Base-by-base conservation (phyloP, 2,113 vertebrate genomes). In the Oncorhynchus nerka region DNA sequence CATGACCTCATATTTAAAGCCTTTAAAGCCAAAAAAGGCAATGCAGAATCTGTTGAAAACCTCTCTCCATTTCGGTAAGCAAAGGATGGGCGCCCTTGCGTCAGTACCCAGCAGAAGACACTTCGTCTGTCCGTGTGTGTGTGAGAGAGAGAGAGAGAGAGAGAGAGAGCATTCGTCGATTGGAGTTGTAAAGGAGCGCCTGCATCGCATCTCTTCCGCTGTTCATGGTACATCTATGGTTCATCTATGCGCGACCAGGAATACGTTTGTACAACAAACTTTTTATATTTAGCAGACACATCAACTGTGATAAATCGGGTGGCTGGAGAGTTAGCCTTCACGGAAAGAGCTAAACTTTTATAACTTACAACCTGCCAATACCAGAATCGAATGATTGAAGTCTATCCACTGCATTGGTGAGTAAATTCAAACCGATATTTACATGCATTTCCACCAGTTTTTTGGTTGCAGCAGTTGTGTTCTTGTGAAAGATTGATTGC, bases 281-380 rank as follows among this genome's bases (percentile, higher is more conserved):
- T 55, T 19, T 19, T 5, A 19, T 12, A 30, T 16, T 8, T 12
- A n/a, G 26, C 34, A 1, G 19, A 15, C 19, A 0, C 62, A 48
- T 24, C 39, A 45, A 9, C 39, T 45, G 39, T 45, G 39, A 45
- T 45, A 11, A 45, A 15, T 55, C 51, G 51, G 51, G 51, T 55
- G 5, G 15, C 39, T 45, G 2, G 39, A 45, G 39, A 11, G 39
- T 3, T 49, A 24, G 34, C 66, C 0, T 67, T 70, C 67, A 49
- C 9, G 68, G 68, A 45, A 70, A 79, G 73, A 32, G 11, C 73
- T 39, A 70, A 88, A 89, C 87, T 90, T 89, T 86, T 81, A 9
- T 15, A 74, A 73, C 9, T 82, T 49, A 66, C 70, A 1, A 34
- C 12, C 51, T 55, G 15, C 51, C 51, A 19, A 55, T 55, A 19